Evolutionary conservation across 2,797 vertebrate genomes (phyloP), one percentile per base, ranked within the genome.

Genomic region (Cephalopachus bancanus): DNA sequence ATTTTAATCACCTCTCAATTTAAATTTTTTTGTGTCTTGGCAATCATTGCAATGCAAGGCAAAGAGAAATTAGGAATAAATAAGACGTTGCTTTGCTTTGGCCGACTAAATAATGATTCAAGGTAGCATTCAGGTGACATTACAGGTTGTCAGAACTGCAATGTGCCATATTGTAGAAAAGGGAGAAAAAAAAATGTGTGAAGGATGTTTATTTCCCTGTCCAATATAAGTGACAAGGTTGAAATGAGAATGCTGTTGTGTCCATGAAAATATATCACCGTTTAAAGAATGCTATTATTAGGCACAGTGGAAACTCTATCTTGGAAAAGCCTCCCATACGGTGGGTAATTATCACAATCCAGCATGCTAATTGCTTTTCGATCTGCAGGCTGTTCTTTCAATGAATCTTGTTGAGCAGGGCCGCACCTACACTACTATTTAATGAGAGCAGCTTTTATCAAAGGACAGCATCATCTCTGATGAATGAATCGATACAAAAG

Each of bases 361-460:
- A 98, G 97, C 98, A 98, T 98, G 98, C 98, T 99, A 99, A 99
- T 98, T 99, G 98, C 98, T 98, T 99, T 99, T 98, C 96, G 83
- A 98, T 98, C 98, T 86, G 97, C 94, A 94, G 89, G 93, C 96
- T 97, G 80, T 98, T 93, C 95, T 98, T 98, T 98, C 94, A 84
- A 17, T 91, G 98, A 98, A 96, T 88, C 97, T 98, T 97, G 83
- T 96, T 97, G 98, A 98, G 92, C 86, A 72, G 95, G 96, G 96
- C 93, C 97, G 59, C 33, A 93, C 75, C 64, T 97, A 37, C 89
- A 94, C 97, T 97, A 97, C 89, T 97, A 85, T 83, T 98, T 98
- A 98, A 98, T 95, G 97, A 98, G 85, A 95, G 55, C 64, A 96
- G 94, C 94, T 94, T 95, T 98, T 98, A 98, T 98, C 96, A 78